Conservation (phyloP, 2,113 vertebrate genomes). For the Neoarius graeffei region DNA sequence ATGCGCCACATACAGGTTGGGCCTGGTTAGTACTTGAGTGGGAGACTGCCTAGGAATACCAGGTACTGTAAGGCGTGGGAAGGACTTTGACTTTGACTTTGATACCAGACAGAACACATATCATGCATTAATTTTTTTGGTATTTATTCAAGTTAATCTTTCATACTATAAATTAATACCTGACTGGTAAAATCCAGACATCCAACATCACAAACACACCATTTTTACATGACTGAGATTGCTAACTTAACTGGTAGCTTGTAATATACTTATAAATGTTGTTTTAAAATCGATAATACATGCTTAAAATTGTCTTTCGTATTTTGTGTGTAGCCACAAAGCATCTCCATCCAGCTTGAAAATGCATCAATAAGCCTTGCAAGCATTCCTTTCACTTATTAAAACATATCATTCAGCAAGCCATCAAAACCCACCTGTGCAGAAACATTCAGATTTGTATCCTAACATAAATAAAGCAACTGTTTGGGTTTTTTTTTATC, state of each 20-base stretch:
- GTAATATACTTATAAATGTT: neutral
- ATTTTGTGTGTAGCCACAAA: neutral
- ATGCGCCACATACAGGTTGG: too few species aligned
- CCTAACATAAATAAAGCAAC: neutral
- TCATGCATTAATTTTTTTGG: neutral
- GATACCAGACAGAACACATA: neutral
- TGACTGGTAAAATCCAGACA: too few species aligned
- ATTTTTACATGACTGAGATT: constrained; percentile 3
- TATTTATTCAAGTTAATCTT: neutral
- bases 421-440: constrained; percentile 28
- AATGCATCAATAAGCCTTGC: constrained; percentile 24
- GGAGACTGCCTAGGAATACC: too few species aligned
- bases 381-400: constrained; percentile 40
- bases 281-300: neutral
- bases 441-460: neutral
- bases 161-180: too few species aligned
- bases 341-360: constrained; percentile 8
- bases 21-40: too few species aligned
- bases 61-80: too few species aligned
- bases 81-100: too few species aligned
- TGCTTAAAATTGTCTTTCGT: neutral
- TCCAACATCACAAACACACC: neutral
- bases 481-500: neutral
- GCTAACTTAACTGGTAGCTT: neutral
- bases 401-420: constrained; percentile 48